A percentile compares a stretch with the other conserved stretches of the same genome.
phyloP scores from a whole-genome alignment of 2,113 vertebrate species.

The Anarrhichthys ocellatus region DNA sequence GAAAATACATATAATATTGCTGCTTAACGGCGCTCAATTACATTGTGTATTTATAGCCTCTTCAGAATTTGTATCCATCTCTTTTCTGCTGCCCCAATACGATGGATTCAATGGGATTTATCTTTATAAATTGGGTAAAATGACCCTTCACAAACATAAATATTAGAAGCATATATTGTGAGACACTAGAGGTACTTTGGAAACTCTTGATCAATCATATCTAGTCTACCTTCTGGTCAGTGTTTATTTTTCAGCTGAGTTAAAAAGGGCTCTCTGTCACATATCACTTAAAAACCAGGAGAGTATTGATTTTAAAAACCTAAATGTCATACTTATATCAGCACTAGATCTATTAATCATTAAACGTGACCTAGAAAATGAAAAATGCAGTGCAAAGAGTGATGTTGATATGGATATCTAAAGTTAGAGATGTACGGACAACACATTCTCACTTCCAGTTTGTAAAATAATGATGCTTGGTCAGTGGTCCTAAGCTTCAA shows the following conservation, averaged over 20 bases:
- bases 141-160: neutral
- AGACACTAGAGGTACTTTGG: too few species aligned
- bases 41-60: neutral
- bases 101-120: neutral
- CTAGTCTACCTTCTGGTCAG: neutral
- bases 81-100: neutral
- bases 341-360: neutral
- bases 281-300: neutral
- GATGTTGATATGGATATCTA: constrained; percentile 34
- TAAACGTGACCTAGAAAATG: constrained; percentile 18
- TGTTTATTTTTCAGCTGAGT: neutral
- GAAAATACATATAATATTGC: neutral
- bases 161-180: too few species aligned
- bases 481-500: too few species aligned
- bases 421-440: too few species aligned
- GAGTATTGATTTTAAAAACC: neutral
- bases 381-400: constrained; percentile 24
- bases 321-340: neutral
- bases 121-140: too few species aligned
- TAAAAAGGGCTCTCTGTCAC: neutral
- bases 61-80: neutral
- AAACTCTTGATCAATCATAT: too few species aligned
- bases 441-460: too few species aligned
- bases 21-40: neutral
- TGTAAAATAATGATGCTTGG: too few species aligned